A percentile compares a stretch with the other conserved stretches of the same genome.
Conservation (phyloP, 2,888 invertebrate genomes). For the Nomada fabriciana region DNA sequence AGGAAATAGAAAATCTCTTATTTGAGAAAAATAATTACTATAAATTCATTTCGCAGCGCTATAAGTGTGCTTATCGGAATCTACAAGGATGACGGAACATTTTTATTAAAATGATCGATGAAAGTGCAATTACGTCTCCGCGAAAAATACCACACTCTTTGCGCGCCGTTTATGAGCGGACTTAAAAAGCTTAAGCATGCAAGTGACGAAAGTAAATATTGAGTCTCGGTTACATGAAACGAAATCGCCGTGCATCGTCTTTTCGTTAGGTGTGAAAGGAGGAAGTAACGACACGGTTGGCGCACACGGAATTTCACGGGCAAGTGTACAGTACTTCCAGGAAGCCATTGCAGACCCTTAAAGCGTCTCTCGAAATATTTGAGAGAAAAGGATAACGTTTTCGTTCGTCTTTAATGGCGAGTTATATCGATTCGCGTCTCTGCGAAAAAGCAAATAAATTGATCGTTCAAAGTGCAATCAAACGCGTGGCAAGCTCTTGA, state of each 20-base stretch:
- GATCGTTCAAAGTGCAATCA: background rate
- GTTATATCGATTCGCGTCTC: background rate
- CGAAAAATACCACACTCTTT: background rate
- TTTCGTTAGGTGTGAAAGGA: constrained; percentile 71
- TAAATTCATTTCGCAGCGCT: too few species aligned
- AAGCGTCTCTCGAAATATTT: constrained; percentile 42
- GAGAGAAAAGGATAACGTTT: background rate
- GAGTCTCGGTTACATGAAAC: constrained; percentile 62
- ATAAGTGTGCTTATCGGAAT: too few species aligned
- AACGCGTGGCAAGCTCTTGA: background rate
- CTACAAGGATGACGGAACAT: background rate
- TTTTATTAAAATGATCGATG: background rate
- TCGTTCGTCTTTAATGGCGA: background rate
- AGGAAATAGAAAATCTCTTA: too few species aligned
- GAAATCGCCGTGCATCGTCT: constrained; percentile 62
- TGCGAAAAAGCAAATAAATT: background rate
- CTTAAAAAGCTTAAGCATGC: constrained; percentile 47
- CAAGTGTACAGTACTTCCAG: constrained; percentile 53
- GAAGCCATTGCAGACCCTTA: constrained; percentile 62
- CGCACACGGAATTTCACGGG: constrained; percentile 66
- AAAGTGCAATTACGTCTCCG: background rate
- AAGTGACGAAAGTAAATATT: constrained; percentile 69
- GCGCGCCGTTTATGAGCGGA: constrained; percentile 23
- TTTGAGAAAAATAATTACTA: too few species aligned
- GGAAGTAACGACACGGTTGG: constrained; percentile 70